Evolutionary conservation across 2,888 invertebrate species (phyloP), one percentile per base, ranked within the genome.

Genomic region (Tipula lateralis): DNA sequence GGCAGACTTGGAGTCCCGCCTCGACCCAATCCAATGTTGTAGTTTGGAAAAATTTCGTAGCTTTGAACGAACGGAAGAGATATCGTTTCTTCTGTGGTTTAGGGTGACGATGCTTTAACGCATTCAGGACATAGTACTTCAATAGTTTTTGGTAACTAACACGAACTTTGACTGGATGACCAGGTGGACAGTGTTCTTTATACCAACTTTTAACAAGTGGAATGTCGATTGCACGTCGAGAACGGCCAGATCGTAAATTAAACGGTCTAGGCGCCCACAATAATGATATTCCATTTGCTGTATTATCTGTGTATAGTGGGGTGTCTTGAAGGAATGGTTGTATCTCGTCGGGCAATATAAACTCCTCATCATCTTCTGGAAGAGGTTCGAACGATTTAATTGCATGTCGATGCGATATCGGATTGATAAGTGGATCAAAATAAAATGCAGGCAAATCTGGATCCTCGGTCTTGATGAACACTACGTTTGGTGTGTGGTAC

Each of bases 1-100:
- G 93, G 89, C 99, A 99, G 0, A 99, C 97, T 91, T 99, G 99
- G 82, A 99, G 91, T 3, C 99, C 99, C 12, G 98, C 99, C 91
- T 99, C 99, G 1, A 99, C 99, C 99, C 99, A 99, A 91, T 99
- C 99, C 87, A 99, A 91, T 0, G 98, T 98, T 0, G 99, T 99
- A 0, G 98, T 98, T 94, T 99, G 99, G 93, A 99, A 99, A 92
- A 99, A 99, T 91, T 99, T 99, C 0, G 99, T 99, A 0, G 99
- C 97, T 91, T 99, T 99, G 91, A 99, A 99, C 0, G 99, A 99
- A 34, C 99, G 94, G 93, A 99, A 99, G 83, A 99, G 91, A 88
- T 99, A 99, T 85, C 95, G 94, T 89, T 99, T 99, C 91, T 99
- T 99, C 90, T 99, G 99, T 9, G 99, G 96, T 90, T 99, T 99